A percentile compares a stretch with the other conserved stretches of the same genome.
phyloP scores from a whole-genome alignment of 2,888 invertebrate genomes.

The Therioaphis trifolii region DNA sequence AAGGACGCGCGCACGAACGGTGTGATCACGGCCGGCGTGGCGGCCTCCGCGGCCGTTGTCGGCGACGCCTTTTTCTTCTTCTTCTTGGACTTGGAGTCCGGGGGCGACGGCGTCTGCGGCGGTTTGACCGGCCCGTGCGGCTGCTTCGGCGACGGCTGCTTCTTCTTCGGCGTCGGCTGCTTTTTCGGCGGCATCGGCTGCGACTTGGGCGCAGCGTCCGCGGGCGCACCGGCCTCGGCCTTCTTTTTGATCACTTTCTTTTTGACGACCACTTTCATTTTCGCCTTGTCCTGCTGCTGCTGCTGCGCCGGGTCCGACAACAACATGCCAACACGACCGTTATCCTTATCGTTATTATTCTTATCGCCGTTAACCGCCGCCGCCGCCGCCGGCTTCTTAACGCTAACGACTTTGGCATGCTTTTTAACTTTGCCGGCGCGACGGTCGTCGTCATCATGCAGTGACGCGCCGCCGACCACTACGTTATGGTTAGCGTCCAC shows the following conservation, averaged over 20 bases:
- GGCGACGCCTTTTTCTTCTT: conserved; percentile 40
- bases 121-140: no score
- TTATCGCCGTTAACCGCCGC: conserved; percentile 26
- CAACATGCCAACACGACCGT: conserved; percentile 55
- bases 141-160: conserved; percentile 9
- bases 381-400: conserved; percentile 32
- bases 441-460: conserved; percentile 37
- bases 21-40: conserved; percentile 65
- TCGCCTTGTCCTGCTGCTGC: conserved; percentile 51
- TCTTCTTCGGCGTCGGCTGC: background rate
- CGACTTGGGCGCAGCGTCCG: background rate
- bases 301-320: background rate
- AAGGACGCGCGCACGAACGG: conserved; percentile 57
- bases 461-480: background rate
- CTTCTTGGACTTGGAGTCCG: conserved; percentile 38
- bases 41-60: conserved; percentile 66
- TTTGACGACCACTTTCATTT: conserved; percentile 60
- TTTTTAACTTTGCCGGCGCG: conserved; percentile 42
- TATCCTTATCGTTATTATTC: conserved; percentile 45
- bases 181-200: conserved; percentile 17
- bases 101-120: conserved; percentile 24
- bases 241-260: conserved; percentile 65
- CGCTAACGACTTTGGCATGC: conserved; percentile 44
- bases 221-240: conserved; percentile 58
- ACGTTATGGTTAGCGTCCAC: conserved; percentile 60